phyloP scores from a whole-genome alignment of 1,140 invertebrate genomes.

The Carposina sasakii region DNA sequence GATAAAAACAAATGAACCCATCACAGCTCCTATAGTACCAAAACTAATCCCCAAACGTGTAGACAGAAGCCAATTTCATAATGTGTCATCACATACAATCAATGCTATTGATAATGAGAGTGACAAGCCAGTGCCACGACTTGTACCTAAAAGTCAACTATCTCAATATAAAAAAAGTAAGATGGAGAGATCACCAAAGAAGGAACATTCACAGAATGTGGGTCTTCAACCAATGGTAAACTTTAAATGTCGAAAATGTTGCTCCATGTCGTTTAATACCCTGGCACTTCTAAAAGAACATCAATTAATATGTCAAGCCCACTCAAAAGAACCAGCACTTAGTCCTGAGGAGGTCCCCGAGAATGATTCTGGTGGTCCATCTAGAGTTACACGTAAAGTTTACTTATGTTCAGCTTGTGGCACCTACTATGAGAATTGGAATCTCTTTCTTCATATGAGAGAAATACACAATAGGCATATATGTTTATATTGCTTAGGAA shows the following conservation, averaged over 20 bases:
- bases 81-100: constrained; percentile 41
- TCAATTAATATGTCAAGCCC: constrained; percentile 73
- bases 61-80: constrained; percentile 49
- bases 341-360: constrained; percentile 51
- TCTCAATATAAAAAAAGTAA: constrained; percentile 60
- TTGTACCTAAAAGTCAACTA: constrained; percentile 64
- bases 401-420: constrained; percentile 85
- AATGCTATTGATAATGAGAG: constrained; percentile 41
- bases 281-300: constrained; percentile 76
- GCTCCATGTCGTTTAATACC: constrained; percentile 74
- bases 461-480: constrained; percentile 84
- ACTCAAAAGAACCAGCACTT: constrained; percentile 53
- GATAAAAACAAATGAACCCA: constrained; percentile 46
- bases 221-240: constrained; percentile 78
- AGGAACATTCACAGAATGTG: constrained; percentile 80
- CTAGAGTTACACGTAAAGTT: constrained; percentile 80
- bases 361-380: constrained; percentile 61
- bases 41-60: constrained; percentile 55
- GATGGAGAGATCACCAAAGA: constrained; percentile 56
- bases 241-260: constrained; percentile 79
- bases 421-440: constrained; percentile 88
- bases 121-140: constrained; percentile 58
- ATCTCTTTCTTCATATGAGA: constrained; percentile 86
- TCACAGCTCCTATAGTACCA: constrained; percentile 44
- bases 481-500: constrained; percentile 84